Percentiles rank a stretch among this genome's conserved stretches.
These are phyloP conservation scores for Dendronephthya gigantea DNA, from an alignment of 64 coral and sea anemone species.

Conservation along the genomic window DNA sequence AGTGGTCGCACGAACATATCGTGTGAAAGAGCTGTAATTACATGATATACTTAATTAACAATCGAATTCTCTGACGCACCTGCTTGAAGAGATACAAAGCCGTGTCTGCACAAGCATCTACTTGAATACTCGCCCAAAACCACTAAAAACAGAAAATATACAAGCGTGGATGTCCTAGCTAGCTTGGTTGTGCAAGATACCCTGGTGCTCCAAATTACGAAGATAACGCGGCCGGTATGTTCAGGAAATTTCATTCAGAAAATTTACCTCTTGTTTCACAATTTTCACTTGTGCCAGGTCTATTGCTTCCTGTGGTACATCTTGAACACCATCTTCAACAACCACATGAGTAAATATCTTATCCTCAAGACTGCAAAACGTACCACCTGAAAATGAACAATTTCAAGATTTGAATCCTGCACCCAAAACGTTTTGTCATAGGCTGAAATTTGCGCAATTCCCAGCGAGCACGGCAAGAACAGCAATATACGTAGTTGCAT, in stretches of 20 bases:
- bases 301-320: constrained; percentile 43
- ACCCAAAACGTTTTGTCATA: too few relatives aligned
- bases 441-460: neutral
- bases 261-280: constrained; percentile 78
- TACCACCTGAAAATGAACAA: constrained; percentile 51
- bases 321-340: constrained; percentile 71
- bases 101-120: constrained; percentile 98
- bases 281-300: constrained; percentile 36
- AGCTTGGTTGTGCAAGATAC: neutral
- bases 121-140: constrained; percentile 99
- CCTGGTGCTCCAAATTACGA: neutral
- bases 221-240: neutral
- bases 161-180: neutral
- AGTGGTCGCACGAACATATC: too few relatives aligned
- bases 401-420: neutral
- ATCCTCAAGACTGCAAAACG: constrained; percentile 44
- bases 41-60: too few relatives aligned
- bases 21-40: too few relatives aligned
- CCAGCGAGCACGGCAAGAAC: neutral
- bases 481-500: too few relatives aligned
- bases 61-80: constrained; percentile 25
- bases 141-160: constrained; percentile 46
- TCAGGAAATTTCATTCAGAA: neutral
- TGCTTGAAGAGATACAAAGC: constrained; percentile 75
- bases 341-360: constrained; percentile 74